Base-by-base conservation (phyloP, 1,140 invertebrate genomes). In the Ganaspis sp. region DNA sequence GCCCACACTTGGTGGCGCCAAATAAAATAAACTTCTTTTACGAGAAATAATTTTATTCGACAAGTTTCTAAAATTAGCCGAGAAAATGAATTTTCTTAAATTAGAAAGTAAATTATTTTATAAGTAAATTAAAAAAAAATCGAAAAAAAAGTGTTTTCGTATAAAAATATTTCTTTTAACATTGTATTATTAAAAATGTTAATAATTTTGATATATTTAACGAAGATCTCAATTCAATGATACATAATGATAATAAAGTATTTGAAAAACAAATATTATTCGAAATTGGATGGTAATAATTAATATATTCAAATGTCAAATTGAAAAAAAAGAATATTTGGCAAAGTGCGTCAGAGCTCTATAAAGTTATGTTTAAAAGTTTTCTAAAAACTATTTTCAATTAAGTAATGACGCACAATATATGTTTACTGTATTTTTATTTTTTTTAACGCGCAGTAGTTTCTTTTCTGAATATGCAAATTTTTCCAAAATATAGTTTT, bases 11-110 rank as follows among this genome's bases (percentile, higher is more conserved):
- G 17, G 45, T 49, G 45, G 45, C 45, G 45, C 45, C 45, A 49
- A 49, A 49, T 15, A 49, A 49, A 49, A 49, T 49, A 49, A 49
- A n/a, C 12, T 49, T 49, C n/a, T 49, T 49, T 49, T 49, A 49
- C 45, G 45, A 34, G 2, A 34, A 34, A 34, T 34, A 34, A 3
- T 34, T 34, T 34, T 6, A 34, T 34, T 34, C 29, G 29, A 34
- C 29, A 34, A 34, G 45, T n/a, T 17, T 49, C 45, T 49, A 49
- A 49, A 49, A 49, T 49, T 49, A n/a, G 8, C 4, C 5, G 8
- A 15, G 3, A 49, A 34, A 34, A 34, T 3, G 29, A 34, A 34
- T 34, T 34, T 34, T 34, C 29, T 34, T 3, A 34, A 34, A 34
- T 34, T 34, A 34, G 29, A 34, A 34, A 34, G 29, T 34, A 34